Evolutionary conservation across 2,888 invertebrate genomes (phyloP).

Genomic region (Nematopogon swammerdamellus): DNA sequence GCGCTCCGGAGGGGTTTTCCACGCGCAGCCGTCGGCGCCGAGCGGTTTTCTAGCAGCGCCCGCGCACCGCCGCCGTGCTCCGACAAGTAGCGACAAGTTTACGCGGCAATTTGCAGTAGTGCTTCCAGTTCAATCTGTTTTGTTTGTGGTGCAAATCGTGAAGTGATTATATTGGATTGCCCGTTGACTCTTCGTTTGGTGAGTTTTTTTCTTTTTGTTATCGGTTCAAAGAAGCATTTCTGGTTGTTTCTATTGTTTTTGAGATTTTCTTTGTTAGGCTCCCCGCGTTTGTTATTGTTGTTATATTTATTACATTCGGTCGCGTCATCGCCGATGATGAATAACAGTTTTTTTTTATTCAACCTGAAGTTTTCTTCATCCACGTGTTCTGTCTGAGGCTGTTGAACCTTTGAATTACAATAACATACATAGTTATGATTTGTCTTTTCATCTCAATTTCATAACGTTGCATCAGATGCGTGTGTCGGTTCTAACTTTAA

Average conservation of each 20-base stretch:
- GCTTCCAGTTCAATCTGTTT: conserved; percentile 23
- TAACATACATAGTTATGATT: too few species aligned
- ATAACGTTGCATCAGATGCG: neutral
- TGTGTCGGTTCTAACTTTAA: too few species aligned
- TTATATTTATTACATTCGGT: too few species aligned
- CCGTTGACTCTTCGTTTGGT: conserved; percentile 35
- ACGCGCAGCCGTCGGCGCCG: conserved; percentile 28
- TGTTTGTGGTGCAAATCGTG: conserved; percentile 18
- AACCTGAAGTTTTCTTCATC: too few species aligned
- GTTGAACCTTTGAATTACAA: too few species aligned
- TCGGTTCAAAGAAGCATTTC: too few species aligned
- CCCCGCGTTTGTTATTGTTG: too few species aligned
- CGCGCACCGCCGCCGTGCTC: conserved; percentile 33
- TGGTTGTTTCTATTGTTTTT: too few species aligned
- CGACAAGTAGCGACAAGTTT: conserved; percentile 48
- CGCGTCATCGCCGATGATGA: too few species aligned
- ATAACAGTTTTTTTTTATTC: too few species aligned
- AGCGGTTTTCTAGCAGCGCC: conserved; percentile 45
- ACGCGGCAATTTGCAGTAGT: conserved; percentile 11
- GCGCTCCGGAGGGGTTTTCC: conserved; percentile 50
- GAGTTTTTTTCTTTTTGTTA: conserved; percentile 18
- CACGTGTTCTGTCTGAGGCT: neutral
- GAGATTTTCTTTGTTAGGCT: too few species aligned
- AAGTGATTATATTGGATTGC: conserved; percentile 43
- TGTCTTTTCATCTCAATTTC: neutral